Base-by-base conservation (phyloP, 2,888 invertebrate species). In the Meloe dianella region DNA sequence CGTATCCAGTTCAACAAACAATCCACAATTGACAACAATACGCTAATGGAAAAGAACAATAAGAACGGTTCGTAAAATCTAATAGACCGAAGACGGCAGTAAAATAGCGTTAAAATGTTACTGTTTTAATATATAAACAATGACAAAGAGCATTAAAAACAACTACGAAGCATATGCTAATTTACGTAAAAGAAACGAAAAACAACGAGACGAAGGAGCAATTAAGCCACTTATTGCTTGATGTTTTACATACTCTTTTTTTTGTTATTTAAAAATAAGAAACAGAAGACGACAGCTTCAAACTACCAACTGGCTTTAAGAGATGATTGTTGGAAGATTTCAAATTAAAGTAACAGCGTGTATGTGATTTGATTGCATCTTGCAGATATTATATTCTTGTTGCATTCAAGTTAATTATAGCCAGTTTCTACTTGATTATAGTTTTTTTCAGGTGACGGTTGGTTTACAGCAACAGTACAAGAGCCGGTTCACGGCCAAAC, bases 401-500 rank as follows among this genome's bases (percentile, higher is more conserved):
- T 54, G 22, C 54, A 54, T 54, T 14, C 54, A 54, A 54, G 24
- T 54, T 54, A 54, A 54, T 54, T 54, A 54, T 24, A 54, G 54
- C 54, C 54, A 24, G 54, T 54, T 54, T 54, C 54, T 54, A 24
- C 54, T 54, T 54, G 54, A 54, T 54, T 54, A 54, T 54, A 54
- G 54, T 54, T 54, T 54, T 47, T 54, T 54, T 24, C 24, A 54
- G 24, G 14, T 54, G 54, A 54, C 24, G 54, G 54, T 54, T 59
- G 54, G 54, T 12, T 54, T 24, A 54, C 12, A 54, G 24, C 20
- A 22, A 32, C 38, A 32, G 35, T 35, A 38, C 22, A 35, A 65
- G 60, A 60, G 64, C n/a, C 60, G 56, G 66, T 66, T 66, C 66
- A 66, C 32, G 66, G 66, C 35, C 66, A 47, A 32, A 51, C 60